Conservation (phyloP, 2,113 vertebrate genomes). For the Neogale vison region DNA sequence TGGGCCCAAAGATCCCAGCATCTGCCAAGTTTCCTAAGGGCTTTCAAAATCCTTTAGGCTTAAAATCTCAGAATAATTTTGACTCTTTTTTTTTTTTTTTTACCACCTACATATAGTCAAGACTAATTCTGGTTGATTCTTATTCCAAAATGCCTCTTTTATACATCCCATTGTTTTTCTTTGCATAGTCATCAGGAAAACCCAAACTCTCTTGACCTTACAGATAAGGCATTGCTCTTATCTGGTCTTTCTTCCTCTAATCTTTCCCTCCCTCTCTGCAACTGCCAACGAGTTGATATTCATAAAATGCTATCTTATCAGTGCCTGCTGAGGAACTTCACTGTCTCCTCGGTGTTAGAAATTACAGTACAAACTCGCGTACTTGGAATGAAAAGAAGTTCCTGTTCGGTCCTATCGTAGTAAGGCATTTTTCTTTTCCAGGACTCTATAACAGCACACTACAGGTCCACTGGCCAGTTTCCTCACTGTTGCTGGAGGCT, state of each 20-base stretch:
- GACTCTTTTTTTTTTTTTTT: neutral
- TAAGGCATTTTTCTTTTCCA: neutral
- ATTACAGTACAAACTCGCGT: neutral
- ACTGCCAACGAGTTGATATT: neutral
- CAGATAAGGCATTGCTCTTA: neutral
- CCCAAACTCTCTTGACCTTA: neutral
- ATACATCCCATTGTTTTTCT: neutral
- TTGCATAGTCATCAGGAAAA: neutral
- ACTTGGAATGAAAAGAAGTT: neutral
- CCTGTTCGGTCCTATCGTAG: neutral
- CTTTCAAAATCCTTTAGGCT: neutral
- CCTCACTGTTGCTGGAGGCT: neutral
- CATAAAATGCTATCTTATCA: neutral
- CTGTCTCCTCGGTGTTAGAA: neutral
- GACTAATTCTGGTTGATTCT: neutral
- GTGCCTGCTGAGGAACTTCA: neutral
- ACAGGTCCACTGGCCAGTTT: neutral
- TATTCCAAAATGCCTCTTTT: constrained; percentile 8
- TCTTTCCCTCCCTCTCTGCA: neutral
- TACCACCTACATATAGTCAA: neutral
- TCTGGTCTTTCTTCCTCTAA: neutral
- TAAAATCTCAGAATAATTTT: neutral
- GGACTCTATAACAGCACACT: neutral
- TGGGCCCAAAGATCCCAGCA: neutral
- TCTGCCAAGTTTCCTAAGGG: neutral